Conservation (phyloP, 2,888 invertebrate species). For the Proisotoma minuta region DNA sequence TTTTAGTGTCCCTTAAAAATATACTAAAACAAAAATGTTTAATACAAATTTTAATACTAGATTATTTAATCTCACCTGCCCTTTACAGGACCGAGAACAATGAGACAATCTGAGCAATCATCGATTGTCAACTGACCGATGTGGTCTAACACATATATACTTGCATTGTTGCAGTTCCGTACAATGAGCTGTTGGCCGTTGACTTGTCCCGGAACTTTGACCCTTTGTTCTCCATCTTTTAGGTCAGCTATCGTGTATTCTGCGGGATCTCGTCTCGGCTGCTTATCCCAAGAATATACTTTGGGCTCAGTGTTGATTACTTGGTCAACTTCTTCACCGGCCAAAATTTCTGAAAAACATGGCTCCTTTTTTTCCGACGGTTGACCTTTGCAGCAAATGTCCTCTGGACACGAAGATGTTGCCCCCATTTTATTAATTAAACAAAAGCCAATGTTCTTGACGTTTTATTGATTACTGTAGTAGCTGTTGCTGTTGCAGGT, state of each 20-base stretch:
- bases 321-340: background rate
- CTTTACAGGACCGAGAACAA: conserved; percentile 36
- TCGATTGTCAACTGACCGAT: conserved; percentile 41
- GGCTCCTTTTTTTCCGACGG: background rate
- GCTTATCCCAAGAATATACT: conserved; percentile 27
- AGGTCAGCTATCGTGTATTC: conserved; percentile 30
- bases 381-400: too few species aligned
- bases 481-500: too few species aligned
- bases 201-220: conserved; percentile 34
- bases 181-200: conserved; percentile 43
- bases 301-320: background rate
- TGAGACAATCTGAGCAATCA: conserved; percentile 41
- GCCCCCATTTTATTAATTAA: too few species aligned
- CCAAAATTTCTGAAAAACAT: background rate
- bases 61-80: conserved; percentile 28
- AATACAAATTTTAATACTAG: background rate
- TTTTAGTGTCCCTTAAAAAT: conserved; percentile 40
- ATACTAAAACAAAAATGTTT: conserved; percentile 21
- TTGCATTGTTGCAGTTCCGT: conserved; percentile 35
- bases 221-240: conserved; percentile 12
- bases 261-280: conserved; percentile 32
- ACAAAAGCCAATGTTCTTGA: too few species aligned
- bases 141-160: conserved; percentile 41
- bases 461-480: too few species aligned
- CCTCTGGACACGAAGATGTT: too few species aligned